Conservation (phyloP, 2,888 invertebrate species). For the Linnaemya tessellans region DNA sequence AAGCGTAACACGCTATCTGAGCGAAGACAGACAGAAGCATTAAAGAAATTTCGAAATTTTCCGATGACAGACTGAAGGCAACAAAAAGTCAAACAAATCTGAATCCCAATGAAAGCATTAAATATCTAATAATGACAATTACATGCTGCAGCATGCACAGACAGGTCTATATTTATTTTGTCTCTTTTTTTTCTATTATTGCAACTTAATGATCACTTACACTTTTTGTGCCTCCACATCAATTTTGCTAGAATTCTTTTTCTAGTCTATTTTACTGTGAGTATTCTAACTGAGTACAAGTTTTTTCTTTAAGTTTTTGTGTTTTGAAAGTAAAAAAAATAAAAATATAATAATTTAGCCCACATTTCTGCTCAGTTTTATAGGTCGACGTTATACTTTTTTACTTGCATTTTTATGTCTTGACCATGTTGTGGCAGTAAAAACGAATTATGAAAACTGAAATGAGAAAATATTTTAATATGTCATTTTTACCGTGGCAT, state of each 20-base stretch:
- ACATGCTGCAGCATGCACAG: neutral
- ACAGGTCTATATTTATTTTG: neutral
- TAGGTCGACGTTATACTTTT: neutral
- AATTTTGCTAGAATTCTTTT: constrained; percentile 1
- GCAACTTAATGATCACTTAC: constrained; percentile 29
- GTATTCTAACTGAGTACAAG: neutral
- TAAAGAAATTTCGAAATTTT: constrained; percentile 34
- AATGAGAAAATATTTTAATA: constrained; percentile 16
- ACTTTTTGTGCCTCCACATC: neutral
- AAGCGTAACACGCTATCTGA: neutral
- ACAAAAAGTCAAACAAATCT: neutral
- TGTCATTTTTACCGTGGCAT: constrained; percentile 31
- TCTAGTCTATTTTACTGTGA: neutral
- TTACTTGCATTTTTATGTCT: neutral
- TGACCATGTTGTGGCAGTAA: constrained; percentile 5
- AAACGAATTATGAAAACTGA: constrained; percentile 4
- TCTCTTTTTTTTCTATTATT: neutral
- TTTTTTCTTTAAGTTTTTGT: neutral
- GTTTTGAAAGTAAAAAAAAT: neutral
- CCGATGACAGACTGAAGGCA: neutral
- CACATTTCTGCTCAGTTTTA: constrained; percentile 29
- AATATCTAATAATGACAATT: constrained; percentile 19
- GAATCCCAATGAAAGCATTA: neutral
- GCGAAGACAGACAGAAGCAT: constrained; percentile 31
- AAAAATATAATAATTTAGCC: constrained; percentile 13